Evolutionary conservation across 2,888 invertebrate genomes (phyloP).

Genomic region (Lysandra bellargus): DNA sequence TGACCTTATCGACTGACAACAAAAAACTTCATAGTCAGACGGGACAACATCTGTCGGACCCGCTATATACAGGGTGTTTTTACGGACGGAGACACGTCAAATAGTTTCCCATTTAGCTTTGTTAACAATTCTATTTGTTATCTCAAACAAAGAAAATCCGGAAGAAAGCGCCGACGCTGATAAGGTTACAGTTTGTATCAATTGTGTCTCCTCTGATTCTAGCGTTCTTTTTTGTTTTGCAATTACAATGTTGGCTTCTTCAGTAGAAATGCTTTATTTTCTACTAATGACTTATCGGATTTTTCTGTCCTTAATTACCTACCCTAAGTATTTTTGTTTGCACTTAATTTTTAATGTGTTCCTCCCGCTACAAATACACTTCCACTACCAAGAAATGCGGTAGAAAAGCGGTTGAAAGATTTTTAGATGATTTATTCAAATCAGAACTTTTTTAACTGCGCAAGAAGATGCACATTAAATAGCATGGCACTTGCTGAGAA

Average conservation of each 20-base stretch:
- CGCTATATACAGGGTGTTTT: background rate
- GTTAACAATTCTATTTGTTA: slow-evolving; percentile 19
- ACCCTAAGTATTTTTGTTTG: background rate
- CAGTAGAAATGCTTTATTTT: background rate
- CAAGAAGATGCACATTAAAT: too few relatives aligned
- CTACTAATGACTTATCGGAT: background rate
- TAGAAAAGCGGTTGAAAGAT: too few relatives aligned
- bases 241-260: background rate
- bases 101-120: background rate
- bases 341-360: too few relatives aligned
- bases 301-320: background rate
- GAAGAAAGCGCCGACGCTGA: slow-evolving; percentile 7
- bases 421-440: too few relatives aligned
- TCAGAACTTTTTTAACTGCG: too few relatives aligned
- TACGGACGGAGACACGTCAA: background rate
- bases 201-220: slow-evolving; percentile 3
- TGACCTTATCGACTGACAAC: too few relatives aligned
- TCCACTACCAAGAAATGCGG: too few relatives aligned
- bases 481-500: too few relatives aligned
- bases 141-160: slow-evolving; percentile 14
- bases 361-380: too few relatives aligned
- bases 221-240: background rate
- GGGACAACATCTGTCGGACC: too few relatives aligned
- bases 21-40: too few relatives aligned
- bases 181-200: slow-evolving; percentile 15